These are phyloP conservation scores for Tamias sibiricus DNA, from an alignment of 2,113 vertebrate species.

Conservation along the genomic window DNA sequence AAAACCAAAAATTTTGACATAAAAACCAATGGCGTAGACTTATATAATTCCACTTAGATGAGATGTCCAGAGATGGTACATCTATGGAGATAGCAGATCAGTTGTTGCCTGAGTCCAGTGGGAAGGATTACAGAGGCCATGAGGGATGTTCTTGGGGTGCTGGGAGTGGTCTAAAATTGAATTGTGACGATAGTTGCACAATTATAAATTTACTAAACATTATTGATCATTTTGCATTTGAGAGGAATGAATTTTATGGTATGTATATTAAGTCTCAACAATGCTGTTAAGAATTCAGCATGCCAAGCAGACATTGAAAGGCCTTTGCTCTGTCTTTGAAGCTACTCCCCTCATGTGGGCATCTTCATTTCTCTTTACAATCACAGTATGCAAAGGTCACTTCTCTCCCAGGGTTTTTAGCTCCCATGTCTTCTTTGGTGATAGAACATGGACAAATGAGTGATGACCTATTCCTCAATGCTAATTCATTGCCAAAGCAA, in stretches of 20 bases:
- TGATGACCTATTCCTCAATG: not conserved
- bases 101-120: not conserved
- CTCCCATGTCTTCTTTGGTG: conserved; percentile 1
- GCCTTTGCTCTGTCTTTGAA: not conserved
- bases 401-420: conserved; percentile 23
- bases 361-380: not conserved
- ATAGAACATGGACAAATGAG: not conserved
- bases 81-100: not conserved
- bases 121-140: not conserved
- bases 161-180: not conserved
- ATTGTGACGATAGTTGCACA: not conserved
- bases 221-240: not conserved
- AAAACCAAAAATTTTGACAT: not conserved
- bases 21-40: not conserved
- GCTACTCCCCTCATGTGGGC: fast-evolving
- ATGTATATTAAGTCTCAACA: not conserved
- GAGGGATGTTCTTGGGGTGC: not conserved
- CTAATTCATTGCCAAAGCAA: conserved; percentile 67
- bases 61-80: not conserved
- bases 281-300: not conserved
- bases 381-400: fast-evolving
- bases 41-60: not conserved
- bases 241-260: not conserved
- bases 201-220: not conserved
- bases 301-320: not conserved